Percentiles rank a stretch among this genome's conserved stretches.
phyloP scores from a whole-genome alignment of 2,113 vertebrate species.

The Elephas maximus region DNA sequence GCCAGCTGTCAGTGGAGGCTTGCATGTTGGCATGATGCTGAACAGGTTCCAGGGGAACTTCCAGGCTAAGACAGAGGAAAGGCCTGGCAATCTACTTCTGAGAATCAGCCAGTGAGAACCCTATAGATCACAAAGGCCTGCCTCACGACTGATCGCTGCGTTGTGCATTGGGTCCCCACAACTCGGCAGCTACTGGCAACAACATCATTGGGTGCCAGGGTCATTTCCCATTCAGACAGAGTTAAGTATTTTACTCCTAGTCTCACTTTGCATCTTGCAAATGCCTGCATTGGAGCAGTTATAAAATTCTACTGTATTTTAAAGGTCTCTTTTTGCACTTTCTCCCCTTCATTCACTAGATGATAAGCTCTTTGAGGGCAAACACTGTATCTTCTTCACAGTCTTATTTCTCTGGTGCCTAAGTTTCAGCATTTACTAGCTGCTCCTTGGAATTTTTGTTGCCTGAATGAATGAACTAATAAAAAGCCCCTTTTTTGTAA shows the following conservation, averaged over 20 bases:
- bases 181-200: background rate
- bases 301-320: background rate
- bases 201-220: background rate
- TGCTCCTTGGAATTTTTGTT: background rate
- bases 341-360: background rate
- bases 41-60: background rate
- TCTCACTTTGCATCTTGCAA: background rate
- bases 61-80: background rate
- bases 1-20: background rate
- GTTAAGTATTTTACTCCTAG: no score
- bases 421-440: background rate
- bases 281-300: background rate
- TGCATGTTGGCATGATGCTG: background rate
- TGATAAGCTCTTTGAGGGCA: constrained; percentile 18
- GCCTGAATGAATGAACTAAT: background rate
- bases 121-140: background rate
- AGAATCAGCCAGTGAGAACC: background rate
- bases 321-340: background rate
- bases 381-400: background rate
- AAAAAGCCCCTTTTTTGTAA: background rate
- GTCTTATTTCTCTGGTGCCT: background rate
- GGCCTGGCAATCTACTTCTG: background rate
- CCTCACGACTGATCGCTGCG: background rate
- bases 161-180: background rate
- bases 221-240: background rate